Evolutionary conservation across 1,140 invertebrate species (phyloP).

Genomic region (Hycleus cichorii): DNA sequence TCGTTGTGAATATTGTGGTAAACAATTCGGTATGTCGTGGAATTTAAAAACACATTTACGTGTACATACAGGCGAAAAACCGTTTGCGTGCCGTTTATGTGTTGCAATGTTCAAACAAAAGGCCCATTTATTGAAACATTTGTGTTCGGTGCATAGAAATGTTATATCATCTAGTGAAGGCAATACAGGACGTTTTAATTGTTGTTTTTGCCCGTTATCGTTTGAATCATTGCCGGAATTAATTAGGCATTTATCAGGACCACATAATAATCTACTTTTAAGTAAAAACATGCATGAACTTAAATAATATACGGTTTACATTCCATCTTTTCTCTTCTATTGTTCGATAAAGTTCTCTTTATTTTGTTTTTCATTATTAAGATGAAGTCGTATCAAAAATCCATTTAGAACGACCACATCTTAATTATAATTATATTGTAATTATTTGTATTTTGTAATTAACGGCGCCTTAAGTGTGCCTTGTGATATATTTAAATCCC

Average conservation of each 20-base stretch:
- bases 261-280: slow-evolving; percentile 75
- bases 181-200: slow-evolving; percentile 66
- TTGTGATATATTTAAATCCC: slow-evolving; percentile 14
- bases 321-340: slow-evolving; percentile 25
- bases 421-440: background rate
- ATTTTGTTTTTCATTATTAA: background rate
- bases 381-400: slow-evolving; percentile 25
- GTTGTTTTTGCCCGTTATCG: slow-evolving; percentile 76
- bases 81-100: slow-evolving; percentile 77
- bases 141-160: slow-evolving; percentile 78
- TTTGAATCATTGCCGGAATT: slow-evolving; percentile 77
- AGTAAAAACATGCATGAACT: slow-evolving; percentile 79
- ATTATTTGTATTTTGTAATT: background rate
- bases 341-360: slow-evolving; percentile 12
- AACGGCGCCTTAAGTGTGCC: background rate
- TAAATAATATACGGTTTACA: slow-evolving; percentile 38
- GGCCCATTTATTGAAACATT: slow-evolving; percentile 74
- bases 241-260: slow-evolving; percentile 75
- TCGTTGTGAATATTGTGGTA: slow-evolving; percentile 77
- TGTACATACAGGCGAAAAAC: slow-evolving; percentile 81
- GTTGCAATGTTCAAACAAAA: slow-evolving; percentile 87
- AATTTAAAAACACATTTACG: slow-evolving; percentile 78
- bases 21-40: slow-evolving; percentile 85
- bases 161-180: slow-evolving; percentile 67
- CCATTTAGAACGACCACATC: slow-evolving; percentile 26